These are phyloP conservation scores for Lottia scabra DNA, from an alignment of 2,888 invertebrate genomes.

Conservation along the genomic window DNA sequence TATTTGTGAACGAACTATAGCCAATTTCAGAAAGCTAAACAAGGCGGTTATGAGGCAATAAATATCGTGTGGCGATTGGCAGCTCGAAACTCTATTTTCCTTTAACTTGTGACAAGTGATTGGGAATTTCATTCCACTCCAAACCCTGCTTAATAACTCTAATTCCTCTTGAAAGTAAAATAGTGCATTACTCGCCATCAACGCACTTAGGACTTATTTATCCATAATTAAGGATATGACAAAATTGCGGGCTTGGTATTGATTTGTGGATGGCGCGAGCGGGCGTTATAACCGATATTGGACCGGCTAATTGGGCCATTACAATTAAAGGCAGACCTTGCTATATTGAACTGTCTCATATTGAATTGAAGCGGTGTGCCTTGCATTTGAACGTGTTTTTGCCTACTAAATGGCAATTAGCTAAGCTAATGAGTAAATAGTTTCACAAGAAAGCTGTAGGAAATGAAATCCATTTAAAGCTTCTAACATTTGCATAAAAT, in stretches of 20 bases:
- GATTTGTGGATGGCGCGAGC: constrained; percentile 11
- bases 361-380: not conserved
- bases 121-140: constrained; percentile 5
- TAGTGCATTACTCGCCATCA: constrained; percentile 2
- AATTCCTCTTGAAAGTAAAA: constrained; percentile 3
- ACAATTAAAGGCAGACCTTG: constrained; percentile 7
- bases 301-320: constrained; percentile 26
- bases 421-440: constrained; percentile 26
- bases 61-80: not conserved
- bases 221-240: constrained; percentile 1
- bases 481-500: constrained; percentile 27
- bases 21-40: not conserved
- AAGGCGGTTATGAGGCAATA: not conserved
- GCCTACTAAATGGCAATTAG: constrained; percentile 15
- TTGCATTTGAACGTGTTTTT: constrained; percentile 4
- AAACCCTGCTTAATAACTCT: not conserved
- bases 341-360: not conserved
- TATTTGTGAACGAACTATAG: not conserved
- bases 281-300: constrained; percentile 20
- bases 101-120: constrained; percentile 2
- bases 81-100: not conserved
- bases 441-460: constrained; percentile 24
- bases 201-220: constrained; percentile 3
- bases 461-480: constrained; percentile 29
- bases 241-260: not conserved